phyloP scores from a whole-genome alignment of 2,113 vertebrate genomes.

The Gambusia affinis region DNA sequence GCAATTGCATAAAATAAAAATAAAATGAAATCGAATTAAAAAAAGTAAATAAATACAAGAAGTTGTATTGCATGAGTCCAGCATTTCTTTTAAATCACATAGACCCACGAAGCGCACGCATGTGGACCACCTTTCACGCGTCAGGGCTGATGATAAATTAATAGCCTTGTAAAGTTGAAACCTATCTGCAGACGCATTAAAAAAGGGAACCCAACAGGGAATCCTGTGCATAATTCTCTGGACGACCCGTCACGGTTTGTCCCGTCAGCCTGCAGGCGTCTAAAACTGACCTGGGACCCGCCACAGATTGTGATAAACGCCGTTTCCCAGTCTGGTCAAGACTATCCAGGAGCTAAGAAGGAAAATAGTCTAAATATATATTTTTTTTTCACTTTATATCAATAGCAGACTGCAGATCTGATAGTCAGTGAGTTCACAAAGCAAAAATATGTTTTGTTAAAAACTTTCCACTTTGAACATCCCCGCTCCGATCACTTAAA shows the following conservation, averaged over 20 bases:
- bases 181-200: constrained; percentile 87
- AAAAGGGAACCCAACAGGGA: constrained; percentile 81
- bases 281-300: constrained; percentile 65
- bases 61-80: constrained; percentile 23
- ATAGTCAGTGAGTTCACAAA: no score
- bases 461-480: no score
- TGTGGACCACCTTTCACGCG: constrained; percentile 57
- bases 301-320: constrained; percentile 58
- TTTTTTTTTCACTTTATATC: no score
- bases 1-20: background rate
- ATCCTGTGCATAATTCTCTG: constrained; percentile 82
- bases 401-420: no score
- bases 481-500: no score
- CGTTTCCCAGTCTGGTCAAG: constrained; percentile 43
- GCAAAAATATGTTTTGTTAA: no score
- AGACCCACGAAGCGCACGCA: constrained; percentile 12
- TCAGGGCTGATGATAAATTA: constrained; percentile 83
- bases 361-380: constrained; percentile 36
- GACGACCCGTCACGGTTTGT: constrained; percentile 79
- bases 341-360: constrained; percentile 44
- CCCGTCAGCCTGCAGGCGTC: constrained; percentile 77
- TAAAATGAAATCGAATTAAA: background rate
- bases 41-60: background rate
- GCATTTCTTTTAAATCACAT: constrained; percentile 2
- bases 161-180: constrained; percentile 79